phyloP scores from a whole-genome alignment of 2,797 vertebrate species.

The Acropternis orthonyx region DNA sequence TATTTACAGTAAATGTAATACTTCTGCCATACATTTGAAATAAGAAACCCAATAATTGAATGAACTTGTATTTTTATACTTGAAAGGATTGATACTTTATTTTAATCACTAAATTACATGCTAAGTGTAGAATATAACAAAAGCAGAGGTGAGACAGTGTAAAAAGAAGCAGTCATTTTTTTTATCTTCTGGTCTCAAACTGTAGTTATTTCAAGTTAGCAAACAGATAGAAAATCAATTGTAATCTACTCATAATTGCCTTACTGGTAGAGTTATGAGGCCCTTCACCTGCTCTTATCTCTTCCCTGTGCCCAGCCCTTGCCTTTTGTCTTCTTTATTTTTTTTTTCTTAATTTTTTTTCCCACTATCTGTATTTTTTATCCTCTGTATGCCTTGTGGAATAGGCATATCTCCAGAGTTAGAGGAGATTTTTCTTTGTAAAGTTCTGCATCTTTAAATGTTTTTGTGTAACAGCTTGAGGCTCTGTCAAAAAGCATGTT shows the following conservation, averaged over 20 bases:
- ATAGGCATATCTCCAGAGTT: not conserved
- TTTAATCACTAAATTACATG: not conserved
- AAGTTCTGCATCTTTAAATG: not conserved
- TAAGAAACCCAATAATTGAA: conserved; percentile 8
- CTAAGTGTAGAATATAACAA: not conserved
- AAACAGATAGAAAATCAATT: conserved; percentile 31
- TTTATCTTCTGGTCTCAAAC: not conserved
- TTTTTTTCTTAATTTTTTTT: not conserved
- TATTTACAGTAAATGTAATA: not conserved
- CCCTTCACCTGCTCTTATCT: not conserved
- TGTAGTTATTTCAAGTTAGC: conserved; percentile 16
- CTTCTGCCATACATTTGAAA: not conserved
- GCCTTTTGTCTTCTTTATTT: not conserved
- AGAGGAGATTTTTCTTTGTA: not conserved
- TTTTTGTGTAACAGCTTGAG: not conserved
- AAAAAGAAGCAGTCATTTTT: not conserved
- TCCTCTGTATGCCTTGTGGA: not conserved
- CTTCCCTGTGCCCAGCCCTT: accelerated
- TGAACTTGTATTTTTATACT: not conserved
- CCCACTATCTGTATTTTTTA: not conserved
- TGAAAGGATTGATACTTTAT: not conserved
- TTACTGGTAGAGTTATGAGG: conserved; percentile 10
- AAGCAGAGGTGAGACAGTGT: not conserved
- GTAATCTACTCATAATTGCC: conserved; percentile 14
- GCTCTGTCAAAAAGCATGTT: conserved; percentile 19